Percentiles rank a stretch among this genome's conserved stretches.
Conservation (phyloP, 2,797 vertebrate genomes). For the Oreochromis grahami region DNA sequence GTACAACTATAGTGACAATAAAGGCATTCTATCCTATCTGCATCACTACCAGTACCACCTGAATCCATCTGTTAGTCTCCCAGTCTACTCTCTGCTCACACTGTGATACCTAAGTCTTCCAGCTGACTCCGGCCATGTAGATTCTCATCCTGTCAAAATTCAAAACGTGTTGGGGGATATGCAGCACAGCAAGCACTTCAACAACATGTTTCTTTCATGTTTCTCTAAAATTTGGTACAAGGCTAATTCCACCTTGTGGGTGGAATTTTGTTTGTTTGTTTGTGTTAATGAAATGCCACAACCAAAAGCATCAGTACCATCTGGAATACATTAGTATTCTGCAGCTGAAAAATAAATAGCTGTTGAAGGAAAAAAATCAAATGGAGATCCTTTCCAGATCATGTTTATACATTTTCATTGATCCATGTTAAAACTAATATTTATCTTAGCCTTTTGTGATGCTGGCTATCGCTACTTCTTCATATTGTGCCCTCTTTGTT, state of each 20-base stretch:
- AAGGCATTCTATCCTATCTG: not conserved
- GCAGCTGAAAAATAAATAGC: not conserved
- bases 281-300: not conserved
- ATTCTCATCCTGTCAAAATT: not conserved
- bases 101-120: not conserved
- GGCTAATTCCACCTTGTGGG: not conserved
- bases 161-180: not conserved
- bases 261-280: not conserved
- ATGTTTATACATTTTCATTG: not conserved
- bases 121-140: not conserved
- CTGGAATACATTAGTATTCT: conserved; percentile 34
- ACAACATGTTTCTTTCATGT: not conserved
- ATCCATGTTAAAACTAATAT: not conserved
- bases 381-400: not conserved
- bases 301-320: conserved; percentile 8
- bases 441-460: not conserved
- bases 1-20: not conserved
- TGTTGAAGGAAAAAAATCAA: not conserved
- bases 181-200: not conserved
- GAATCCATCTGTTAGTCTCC: not conserved
- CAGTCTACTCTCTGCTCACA: not conserved
- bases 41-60: not conserved
- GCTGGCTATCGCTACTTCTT: not conserved
- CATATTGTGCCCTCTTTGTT: not conserved
- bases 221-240: not conserved